Conservation (phyloP, 2,113 vertebrate species). For the Lophius piscatorius region DNA sequence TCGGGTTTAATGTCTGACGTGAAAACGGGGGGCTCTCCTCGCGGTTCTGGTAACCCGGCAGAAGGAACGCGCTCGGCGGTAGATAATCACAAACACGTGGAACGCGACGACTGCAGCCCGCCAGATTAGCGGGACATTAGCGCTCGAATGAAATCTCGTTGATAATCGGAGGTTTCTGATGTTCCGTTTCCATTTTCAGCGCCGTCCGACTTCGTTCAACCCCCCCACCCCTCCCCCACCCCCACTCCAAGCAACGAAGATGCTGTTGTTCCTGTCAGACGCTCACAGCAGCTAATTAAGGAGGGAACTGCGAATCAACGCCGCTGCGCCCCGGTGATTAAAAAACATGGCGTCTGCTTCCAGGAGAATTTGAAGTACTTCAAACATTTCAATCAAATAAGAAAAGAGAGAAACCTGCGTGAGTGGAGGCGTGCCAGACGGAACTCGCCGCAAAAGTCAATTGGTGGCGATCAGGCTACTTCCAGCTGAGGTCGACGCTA, state of each 20-base stretch:
- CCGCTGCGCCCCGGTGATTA: slow-evolving; percentile 29
- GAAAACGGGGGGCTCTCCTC: slow-evolving; percentile 79
- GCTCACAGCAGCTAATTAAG: slow-evolving; percentile 88
- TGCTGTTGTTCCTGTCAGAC: slow-evolving; percentile 86
- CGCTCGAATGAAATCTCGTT: slow-evolving; percentile 23
- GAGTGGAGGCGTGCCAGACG: slow-evolving; percentile 17
- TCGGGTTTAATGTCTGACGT: slow-evolving; percentile 80
- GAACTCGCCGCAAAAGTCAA: slow-evolving; percentile 31
- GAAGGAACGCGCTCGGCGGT: slow-evolving; percentile 4
- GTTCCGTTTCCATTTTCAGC: slow-evolving; percentile 36
- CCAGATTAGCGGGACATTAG: slow-evolving; percentile 20
- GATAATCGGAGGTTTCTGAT: slow-evolving; percentile 14
- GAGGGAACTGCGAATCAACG: slow-evolving; percentile 32
- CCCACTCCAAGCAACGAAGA: slow-evolving; percentile 84
- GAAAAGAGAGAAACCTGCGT: slow-evolving; percentile 24
- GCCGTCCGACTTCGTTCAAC: slow-evolving; percentile 71
- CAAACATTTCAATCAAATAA: slow-evolving; percentile 14
- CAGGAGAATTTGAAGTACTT: slow-evolving; percentile 37
- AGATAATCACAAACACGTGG: slow-evolving; percentile 11
- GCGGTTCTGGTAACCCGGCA: slow-evolving; percentile 51
- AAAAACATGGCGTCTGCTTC: not conserved
- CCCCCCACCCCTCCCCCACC: no score
- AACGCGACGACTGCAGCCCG: not conserved
- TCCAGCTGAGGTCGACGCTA: slow-evolving; percentile 46
- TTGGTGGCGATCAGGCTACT: slow-evolving; percentile 47